A percentile compares a stretch with the other conserved stretches of the same genome.
Conservation (phyloP, 37 sponge, comb jelly and placozoan genomes). For the Oopsacas minuta region DNA sequence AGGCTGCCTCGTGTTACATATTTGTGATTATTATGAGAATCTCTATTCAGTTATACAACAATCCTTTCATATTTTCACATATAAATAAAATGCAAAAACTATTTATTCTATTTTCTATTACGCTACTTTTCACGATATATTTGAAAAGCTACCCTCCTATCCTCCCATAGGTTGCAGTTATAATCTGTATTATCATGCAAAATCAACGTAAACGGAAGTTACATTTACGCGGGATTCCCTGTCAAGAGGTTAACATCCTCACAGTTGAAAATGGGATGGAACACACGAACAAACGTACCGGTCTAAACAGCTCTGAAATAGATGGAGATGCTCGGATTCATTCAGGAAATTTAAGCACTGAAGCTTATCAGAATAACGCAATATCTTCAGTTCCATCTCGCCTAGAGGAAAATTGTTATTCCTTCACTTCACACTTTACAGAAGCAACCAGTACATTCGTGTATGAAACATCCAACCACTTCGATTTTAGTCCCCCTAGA, state of each 20-base stretch:
- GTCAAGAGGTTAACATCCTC: not conserved
- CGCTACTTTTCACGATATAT: too few relatives aligned
- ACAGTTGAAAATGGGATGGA: not conserved
- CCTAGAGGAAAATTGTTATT: not conserved
- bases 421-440: not conserved
- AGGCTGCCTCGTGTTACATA: not conserved
- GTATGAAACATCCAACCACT: not conserved
- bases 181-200: not conserved
- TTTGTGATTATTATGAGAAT: not conserved
- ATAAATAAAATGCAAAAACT: too few relatives aligned
- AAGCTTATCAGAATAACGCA: not conserved
- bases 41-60: not conserved
- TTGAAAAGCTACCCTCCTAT: too few relatives aligned
- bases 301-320: not conserved
- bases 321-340: not conserved
- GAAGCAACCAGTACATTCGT: not conserved
- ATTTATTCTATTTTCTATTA: too few relatives aligned
- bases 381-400: not conserved
- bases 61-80: not conserved
- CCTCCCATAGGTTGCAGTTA: not conserved
- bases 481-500: not conserved
- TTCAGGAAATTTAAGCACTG: not conserved
- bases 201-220: slow-evolving; percentile 1
- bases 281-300: not conserved
- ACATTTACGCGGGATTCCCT: not conserved